Conservation (phyloP, 2,888 invertebrate genomes). For the Automeris io region DNA sequence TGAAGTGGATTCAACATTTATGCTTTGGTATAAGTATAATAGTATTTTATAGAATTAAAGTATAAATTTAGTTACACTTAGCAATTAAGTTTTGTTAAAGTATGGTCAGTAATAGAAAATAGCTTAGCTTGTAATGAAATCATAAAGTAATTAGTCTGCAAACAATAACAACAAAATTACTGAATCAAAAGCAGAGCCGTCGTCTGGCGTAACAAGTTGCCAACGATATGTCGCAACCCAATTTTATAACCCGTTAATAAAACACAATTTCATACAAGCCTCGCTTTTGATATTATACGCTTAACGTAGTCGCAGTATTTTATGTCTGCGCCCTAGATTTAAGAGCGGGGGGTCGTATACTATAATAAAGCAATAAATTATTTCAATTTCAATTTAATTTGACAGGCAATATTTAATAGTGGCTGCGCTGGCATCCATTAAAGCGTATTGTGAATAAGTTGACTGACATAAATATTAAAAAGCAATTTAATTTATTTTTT, state of each 20-base stretch:
- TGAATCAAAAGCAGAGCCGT: slow-evolving; percentile 42
- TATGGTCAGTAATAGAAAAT: slow-evolving; percentile 38
- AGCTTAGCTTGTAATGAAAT: slow-evolving; percentile 38
- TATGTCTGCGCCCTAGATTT: slow-evolving; percentile 63
- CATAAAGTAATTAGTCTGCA: slow-evolving; percentile 61
- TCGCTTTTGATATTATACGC: slow-evolving; percentile 46
- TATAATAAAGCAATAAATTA: slow-evolving; percentile 73
- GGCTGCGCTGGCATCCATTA: neutral
- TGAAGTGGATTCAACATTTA: too few relatives aligned
- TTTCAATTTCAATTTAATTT: slow-evolving; percentile 74
- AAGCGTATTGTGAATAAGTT: neutral
- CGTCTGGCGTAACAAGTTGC: slow-evolving; percentile 63
- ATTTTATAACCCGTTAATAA: slow-evolving; percentile 74
- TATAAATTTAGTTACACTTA: slow-evolving; percentile 17
- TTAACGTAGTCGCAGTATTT: slow-evolving; percentile 61
- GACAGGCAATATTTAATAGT: slow-evolving; percentile 24
- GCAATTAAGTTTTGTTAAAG: slow-evolving; percentile 29
- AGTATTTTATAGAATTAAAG: slow-evolving; percentile 12
- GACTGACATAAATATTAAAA: neutral
- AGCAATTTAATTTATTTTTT: too few relatives aligned
- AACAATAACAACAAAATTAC: slow-evolving; percentile 52
- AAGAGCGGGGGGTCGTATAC: slow-evolving; percentile 58
- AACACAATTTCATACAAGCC: slow-evolving; percentile 70
- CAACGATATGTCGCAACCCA: slow-evolving; percentile 60
- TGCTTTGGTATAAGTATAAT: neutral